Conservation (phyloP, 92 coral and sea anemone genomes). For the Blastomussa wellsi region DNA sequence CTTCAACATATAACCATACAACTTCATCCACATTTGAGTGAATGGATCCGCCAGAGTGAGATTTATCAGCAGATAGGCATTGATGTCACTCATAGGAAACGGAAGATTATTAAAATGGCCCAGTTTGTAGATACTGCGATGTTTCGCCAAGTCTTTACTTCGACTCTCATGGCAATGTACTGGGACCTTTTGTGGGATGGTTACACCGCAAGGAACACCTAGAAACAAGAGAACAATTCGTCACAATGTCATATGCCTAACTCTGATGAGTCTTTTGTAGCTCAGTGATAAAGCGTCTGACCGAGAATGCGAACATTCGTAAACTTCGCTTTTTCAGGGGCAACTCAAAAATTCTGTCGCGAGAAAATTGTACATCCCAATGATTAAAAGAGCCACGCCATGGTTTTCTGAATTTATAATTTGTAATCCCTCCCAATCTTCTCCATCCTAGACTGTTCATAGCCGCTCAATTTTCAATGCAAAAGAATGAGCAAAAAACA, state of each 20-base stretch:
- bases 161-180: slow-evolving; percentile 60
- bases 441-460: too few species aligned
- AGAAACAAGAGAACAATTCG: not conserved
- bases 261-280: not conserved
- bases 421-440: too few species aligned
- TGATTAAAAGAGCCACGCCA: too few species aligned
- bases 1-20: slow-evolving; percentile 71
- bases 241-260: not conserved
- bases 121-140: slow-evolving; percentile 63
- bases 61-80: slow-evolving; percentile 47
- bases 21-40: slow-evolving; percentile 69
- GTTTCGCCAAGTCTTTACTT: slow-evolving; percentile 35
- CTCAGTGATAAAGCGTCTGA: not conserved
- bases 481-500: too few species aligned
- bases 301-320: too few species aligned
- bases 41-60: slow-evolving; percentile 65
- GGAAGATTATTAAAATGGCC: slow-evolving; percentile 66
- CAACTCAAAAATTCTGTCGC: not conserved
- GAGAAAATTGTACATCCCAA: too few species aligned
- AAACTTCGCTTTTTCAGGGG: too few species aligned
- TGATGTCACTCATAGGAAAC: slow-evolving; percentile 63
- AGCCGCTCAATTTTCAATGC: too few species aligned
- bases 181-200: slow-evolving; percentile 61
- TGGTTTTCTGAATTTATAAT: too few species aligned
- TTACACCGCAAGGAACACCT: slow-evolving; percentile 73